Conservation (phyloP, 2,113 vertebrate species). For the Columba livia region DNA sequence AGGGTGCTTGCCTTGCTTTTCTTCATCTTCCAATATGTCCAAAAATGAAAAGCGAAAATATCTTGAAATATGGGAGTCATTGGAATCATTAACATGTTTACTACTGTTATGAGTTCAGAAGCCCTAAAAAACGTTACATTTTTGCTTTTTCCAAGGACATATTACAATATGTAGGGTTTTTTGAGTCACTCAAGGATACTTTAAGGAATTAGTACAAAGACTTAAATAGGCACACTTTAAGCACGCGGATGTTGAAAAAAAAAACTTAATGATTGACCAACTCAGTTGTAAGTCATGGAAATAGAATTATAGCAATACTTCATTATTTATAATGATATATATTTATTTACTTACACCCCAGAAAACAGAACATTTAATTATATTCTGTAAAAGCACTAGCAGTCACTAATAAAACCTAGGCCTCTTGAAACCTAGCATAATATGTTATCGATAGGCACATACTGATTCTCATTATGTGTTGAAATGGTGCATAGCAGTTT, state of each 20-base stretch:
- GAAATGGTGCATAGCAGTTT: not conserved
- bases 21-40: not conserved
- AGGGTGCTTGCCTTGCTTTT: fast-evolving
- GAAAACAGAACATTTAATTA: not conserved
- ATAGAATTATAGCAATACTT: not conserved
- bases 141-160: not conserved
- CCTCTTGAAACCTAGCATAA: not conserved
- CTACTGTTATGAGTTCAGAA: not conserved
- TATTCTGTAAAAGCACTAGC: not conserved
- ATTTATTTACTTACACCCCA: not conserved
- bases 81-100: not conserved
- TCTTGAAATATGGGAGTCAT: not conserved
- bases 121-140: not conserved
- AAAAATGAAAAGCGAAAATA: not conserved
- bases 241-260: not conserved
- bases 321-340: not conserved
- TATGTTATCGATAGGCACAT: not conserved
- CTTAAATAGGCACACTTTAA: not conserved
- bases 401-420: not conserved
- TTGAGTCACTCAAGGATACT: not conserved
- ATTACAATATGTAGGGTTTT: not conserved
- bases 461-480: not conserved
- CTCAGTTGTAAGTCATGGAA: not conserved
- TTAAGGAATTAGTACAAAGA: not conserved
- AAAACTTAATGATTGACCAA: not conserved